phyloP scores from a whole-genome alignment of 2,113 vertebrate species.

The Riparia riparia region DNA sequence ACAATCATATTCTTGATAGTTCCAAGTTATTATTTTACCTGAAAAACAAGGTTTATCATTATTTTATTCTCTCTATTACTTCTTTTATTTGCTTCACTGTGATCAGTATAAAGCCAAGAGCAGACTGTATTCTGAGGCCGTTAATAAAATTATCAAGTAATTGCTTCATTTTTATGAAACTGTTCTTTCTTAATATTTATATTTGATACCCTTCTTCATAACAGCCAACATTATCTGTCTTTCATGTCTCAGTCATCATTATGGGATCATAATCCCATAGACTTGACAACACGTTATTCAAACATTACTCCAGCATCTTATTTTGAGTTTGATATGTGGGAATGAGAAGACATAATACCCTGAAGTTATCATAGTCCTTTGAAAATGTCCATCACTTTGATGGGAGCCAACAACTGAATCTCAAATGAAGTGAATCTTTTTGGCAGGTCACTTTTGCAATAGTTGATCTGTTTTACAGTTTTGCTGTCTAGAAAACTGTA shows the following conservation, averaged over 20 bases:
- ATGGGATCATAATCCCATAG: background rate
- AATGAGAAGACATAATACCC: background rate
- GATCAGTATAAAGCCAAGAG: background rate
- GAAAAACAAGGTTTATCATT: background rate
- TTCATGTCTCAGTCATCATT: background rate
- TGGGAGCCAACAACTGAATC: background rate
- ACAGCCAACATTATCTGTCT: background rate
- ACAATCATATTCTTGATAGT: background rate
- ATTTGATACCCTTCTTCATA: background rate
- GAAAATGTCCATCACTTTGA: background rate
- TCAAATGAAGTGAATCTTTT: background rate
- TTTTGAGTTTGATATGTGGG: background rate
- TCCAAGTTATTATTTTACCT: background rate
- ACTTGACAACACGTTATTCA: background rate
- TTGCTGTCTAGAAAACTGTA: background rate
- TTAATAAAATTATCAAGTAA: background rate
- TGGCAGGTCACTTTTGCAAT: background rate
- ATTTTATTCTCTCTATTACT: background rate
- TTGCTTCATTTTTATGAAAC: background rate
- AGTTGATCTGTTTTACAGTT: background rate
- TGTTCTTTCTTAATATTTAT: background rate
- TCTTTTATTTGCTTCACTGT: background rate
- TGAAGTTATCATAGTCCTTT: slow-evolving; percentile 1
- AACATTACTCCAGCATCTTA: background rate
- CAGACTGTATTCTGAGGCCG: background rate